phyloP scores from a whole-genome alignment of 1,140 invertebrate genomes.

The Bombus waltoni region DNA sequence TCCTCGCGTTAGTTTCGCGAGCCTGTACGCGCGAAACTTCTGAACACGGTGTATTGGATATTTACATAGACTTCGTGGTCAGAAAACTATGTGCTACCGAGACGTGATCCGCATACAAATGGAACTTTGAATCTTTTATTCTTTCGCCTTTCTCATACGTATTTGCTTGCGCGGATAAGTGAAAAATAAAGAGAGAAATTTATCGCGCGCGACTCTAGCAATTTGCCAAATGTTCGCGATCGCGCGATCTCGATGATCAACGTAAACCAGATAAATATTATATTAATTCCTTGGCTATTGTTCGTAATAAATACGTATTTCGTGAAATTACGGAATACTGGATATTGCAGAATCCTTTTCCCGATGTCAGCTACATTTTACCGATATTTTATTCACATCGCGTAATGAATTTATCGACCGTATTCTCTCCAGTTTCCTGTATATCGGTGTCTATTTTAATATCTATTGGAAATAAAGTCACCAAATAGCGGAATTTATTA shows the following conservation, averaged over 20 bases:
- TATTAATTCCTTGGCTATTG: background rate
- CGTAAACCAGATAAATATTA: background rate
- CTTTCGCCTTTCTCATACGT: background rate
- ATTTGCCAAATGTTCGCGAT: background rate
- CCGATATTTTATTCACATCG: background rate
- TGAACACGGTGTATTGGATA: slow-evolving; percentile 37
- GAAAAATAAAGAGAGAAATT: background rate
- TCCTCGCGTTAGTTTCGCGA: slow-evolving; percentile 9
- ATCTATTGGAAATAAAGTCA: background rate
- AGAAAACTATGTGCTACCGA: slow-evolving; percentile 34
- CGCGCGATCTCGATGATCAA: background rate
- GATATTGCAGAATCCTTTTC: background rate
- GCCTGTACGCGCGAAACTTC: slow-evolving; percentile 4
- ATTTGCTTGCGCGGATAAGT: background rate
- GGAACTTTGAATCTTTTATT: slow-evolving; percentile 26
- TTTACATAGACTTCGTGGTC: slow-evolving; percentile 42
- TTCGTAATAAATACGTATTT: background rate
- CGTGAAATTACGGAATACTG: background rate
- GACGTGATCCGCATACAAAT: slow-evolving; percentile 35
- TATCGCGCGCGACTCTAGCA: background rate
- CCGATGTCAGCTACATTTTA: background rate
- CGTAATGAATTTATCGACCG: background rate
- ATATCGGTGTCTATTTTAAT: background rate
- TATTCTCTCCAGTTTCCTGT: background rate
- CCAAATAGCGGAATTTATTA: too few relatives aligned